A percentile compares a stretch with the other conserved stretches of the same genome.
These are phyloP conservation scores for Marasmarcha lunaedactyla DNA, from an alignment of 2,888 invertebrate species.

Conservation along the genomic window DNA sequence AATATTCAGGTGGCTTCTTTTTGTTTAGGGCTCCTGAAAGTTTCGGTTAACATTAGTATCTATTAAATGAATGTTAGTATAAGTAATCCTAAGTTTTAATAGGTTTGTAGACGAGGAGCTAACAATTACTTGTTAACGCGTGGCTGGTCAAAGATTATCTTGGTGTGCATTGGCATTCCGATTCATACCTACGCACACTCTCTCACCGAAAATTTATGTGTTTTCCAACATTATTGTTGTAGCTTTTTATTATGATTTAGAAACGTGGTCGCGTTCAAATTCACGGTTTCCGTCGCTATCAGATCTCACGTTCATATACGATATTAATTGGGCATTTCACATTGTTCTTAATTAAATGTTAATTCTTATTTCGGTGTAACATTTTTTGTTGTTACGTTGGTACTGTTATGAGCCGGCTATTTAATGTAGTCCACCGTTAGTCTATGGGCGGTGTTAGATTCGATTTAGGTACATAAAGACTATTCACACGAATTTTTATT, in stretches of 20 bases:
- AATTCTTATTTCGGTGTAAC: slow-evolving; percentile 24
- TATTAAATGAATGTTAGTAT: too few species aligned
- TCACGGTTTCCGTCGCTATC: slow-evolving; percentile 22
- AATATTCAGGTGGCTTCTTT: too few species aligned
- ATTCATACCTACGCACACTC: not conserved
- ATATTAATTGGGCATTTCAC: slow-evolving; percentile 33
- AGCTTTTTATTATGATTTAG: slow-evolving; percentile 27
- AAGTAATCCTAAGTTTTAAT: too few species aligned
- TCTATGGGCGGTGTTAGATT: not conserved
- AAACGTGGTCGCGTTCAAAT: slow-evolving; percentile 23
- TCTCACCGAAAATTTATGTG: slow-evolving; percentile 15
- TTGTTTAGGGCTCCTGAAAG: too few species aligned
- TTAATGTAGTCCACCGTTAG: slow-evolving; percentile 1
- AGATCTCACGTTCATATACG: slow-evolving; percentile 26
- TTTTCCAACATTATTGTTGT: slow-evolving; percentile 20
- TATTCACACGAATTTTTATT: slow-evolving; percentile 1
- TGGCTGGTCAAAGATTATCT: slow-evolving; percentile 14
- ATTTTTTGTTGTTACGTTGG: slow-evolving; percentile 21
- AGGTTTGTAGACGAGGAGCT: not conserved
- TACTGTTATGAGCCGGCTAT: slow-evolving; percentile 13
- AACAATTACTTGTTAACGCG: slow-evolving; percentile 11
- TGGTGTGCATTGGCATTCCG: slow-evolving; percentile 12
- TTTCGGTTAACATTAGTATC: too few species aligned
- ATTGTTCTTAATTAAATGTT: slow-evolving; percentile 31
- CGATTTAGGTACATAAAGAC: not conserved